Base-by-base conservation (phyloP, 1,140 invertebrate genomes). In the Drosophila teissieri region DNA sequence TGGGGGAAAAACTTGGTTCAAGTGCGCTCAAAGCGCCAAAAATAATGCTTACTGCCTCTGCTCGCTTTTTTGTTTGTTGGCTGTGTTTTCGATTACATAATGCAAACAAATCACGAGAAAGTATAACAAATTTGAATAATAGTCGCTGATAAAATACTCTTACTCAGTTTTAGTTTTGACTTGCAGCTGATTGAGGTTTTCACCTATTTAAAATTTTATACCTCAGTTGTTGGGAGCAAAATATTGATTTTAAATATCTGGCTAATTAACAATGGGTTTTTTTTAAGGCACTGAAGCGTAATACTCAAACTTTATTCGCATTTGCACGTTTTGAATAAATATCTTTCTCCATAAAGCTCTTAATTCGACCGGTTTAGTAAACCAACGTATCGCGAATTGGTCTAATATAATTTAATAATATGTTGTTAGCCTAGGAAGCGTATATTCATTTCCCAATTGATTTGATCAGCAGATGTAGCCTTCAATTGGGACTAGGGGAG, bases 31-130 rank as follows among this genome's bases (percentile, higher is more conserved):
- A 70, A 70, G 68, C 68, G 52, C 68, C 68, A 70, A 65, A 68
- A 68, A 62, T 39, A 55, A 42, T 65, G 46, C 22, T 49, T 36
- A 44, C 19, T 69, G 67, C 19, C 54, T 69, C 54, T 69, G 51
- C 36, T 54, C 39, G 22, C 40, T 70, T 69, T 37, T 57, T 70
- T 70, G 67, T 69, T 70, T 48, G 49, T 15, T 39, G 17, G 12
- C 17, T n/a, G n/a, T 27, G 42, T 56, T 39, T 69, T 70, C 39
- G 67, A 70, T 70, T 70, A 37, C 65, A 70, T 70, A 70, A 70
- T 70, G 27, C 63, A 57, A 57, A 69, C 64, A 70, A 70, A 70
- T 70, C 67, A 70, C 65, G 68, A 70, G 64, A 70, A 70, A 70
- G 64, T 70, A 70, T 70, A 70, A 70, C 68, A 49, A 70, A 70